phyloP scores from a whole-genome alignment of 2,113 vertebrate genomes.

The Peromyscus californicus region DNA sequence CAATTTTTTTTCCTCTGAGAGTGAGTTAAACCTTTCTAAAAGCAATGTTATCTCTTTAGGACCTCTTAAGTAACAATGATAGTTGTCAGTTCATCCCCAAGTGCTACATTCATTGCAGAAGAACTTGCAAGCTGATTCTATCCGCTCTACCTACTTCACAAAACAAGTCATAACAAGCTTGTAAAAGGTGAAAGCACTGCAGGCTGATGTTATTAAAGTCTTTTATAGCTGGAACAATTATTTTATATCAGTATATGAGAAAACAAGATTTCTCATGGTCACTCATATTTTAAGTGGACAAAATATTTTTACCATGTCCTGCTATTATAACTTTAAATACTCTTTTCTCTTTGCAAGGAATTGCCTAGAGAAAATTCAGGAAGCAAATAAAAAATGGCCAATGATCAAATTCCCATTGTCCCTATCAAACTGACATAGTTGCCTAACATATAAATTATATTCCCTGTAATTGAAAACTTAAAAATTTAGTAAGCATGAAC shows the following conservation, averaged over 20 bases:
- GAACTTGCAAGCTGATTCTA: neutral
- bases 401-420: neutral
- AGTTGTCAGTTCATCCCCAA: neutral
- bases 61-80: slow-evolving; percentile 53
- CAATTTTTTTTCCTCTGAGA: slow-evolving; percentile 28
- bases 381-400: neutral
- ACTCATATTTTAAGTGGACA: neutral
- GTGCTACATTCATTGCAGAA: slow-evolving; percentile 33
- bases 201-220: slow-evolving; percentile 15
- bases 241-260: neutral
- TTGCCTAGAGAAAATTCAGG: slow-evolving; percentile 33
- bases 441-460: neutral
- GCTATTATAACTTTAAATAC: slow-evolving; percentile 11
- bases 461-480: slow-evolving; percentile 5
- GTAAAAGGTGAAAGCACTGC: neutral
- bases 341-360: slow-evolving; percentile 3
- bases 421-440: neutral
- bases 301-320: slow-evolving; percentile 9
- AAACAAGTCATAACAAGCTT: neutral
- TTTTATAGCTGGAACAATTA: neutral
- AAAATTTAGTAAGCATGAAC: neutral
- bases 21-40: slow-evolving; percentile 16
- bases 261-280: neutral
- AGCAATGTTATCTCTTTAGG: slow-evolving; percentile 41
- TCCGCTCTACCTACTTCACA: neutral